Evolutionary conservation across 2,113 vertebrate species (phyloP), one percentile per base, ranked within the genome.

Genomic region (Grallaria varia): DNA sequence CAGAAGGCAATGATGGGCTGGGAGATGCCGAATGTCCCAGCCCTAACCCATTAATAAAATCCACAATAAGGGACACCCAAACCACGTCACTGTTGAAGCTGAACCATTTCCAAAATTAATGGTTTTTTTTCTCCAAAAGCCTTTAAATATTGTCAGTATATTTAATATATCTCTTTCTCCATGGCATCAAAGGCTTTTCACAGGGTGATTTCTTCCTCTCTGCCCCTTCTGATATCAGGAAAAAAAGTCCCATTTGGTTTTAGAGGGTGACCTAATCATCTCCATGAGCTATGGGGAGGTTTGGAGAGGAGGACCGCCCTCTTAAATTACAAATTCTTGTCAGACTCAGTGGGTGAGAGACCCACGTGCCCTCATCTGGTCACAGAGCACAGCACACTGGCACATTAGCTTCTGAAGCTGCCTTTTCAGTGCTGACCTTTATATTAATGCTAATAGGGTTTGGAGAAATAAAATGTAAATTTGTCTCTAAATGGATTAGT

Each of bases 401-500:
- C 94, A 96, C 89, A 87, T 93, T 90, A 93, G 96, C 95, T 98
- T 93, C 89, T 92, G 95, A 97, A 84, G 67, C 85, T 96, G 82
- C 87, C 68, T 97, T 97, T 95, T 93, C 90, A 96, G 93, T 49
- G 68, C 64, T 96, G 96, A 97, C 97, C 96, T 98, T 97, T 96
- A 96, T 97, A 96, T 95, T 96, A 96, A 97, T 94, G 92, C 92
- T 97, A 97, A 98, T 91, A 96, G 95, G 93, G 90, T 95, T 97
- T 97, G 94, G 93, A 97, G 97, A 98, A 97, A 98, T 96, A 95
- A 97, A 97, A 97, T 96, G 96, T 96, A 97, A 97, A 97, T 97
- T 97, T 95, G 50, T 58, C 95, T 98, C 96, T 97, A 97, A 97
- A 97, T 97, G 94, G 95, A 97, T 98, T 96, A 97, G 82, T 97